Conservation (phyloP, 2,113 vertebrate species). For the Petrocephalus microphthalmus region DNA sequence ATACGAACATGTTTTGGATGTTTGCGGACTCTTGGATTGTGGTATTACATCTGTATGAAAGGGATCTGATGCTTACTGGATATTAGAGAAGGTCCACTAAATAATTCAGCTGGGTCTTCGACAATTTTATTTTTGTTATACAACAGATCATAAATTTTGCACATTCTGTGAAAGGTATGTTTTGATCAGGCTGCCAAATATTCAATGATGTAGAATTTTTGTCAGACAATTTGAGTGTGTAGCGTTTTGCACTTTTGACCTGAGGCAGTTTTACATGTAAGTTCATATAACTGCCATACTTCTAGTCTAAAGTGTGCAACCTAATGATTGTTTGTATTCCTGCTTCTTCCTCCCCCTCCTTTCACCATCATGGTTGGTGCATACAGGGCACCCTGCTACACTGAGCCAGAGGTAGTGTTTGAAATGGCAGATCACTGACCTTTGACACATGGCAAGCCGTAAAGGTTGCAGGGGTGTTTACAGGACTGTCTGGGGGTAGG, state of each 20-base stretch:
- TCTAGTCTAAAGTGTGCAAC: not conserved
- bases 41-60: not conserved
- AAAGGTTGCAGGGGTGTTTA: not conserved
- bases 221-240: not conserved
- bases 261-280: not conserved
- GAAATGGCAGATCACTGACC: conserved; percentile 14
- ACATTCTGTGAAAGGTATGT: not conserved
- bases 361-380: not conserved
- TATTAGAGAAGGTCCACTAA: not conserved
- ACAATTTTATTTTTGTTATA: not conserved
- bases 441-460: not conserved
- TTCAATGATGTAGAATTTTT: not conserved
- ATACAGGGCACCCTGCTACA: not conserved
- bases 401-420: not conserved
- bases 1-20: not conserved
- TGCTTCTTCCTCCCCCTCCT: not conserved
- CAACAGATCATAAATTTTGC: not conserved
- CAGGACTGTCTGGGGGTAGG: not conserved
- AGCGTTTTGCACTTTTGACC: not conserved
- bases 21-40: not conserved
- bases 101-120: not conserved
- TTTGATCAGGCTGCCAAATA: not conserved
- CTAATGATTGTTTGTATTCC: not conserved
- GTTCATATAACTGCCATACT: not conserved
- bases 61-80: not conserved